These are phyloP conservation scores for Augochlora pura DNA, from an alignment of 1,140 invertebrate species.

Conservation along the genomic window DNA sequence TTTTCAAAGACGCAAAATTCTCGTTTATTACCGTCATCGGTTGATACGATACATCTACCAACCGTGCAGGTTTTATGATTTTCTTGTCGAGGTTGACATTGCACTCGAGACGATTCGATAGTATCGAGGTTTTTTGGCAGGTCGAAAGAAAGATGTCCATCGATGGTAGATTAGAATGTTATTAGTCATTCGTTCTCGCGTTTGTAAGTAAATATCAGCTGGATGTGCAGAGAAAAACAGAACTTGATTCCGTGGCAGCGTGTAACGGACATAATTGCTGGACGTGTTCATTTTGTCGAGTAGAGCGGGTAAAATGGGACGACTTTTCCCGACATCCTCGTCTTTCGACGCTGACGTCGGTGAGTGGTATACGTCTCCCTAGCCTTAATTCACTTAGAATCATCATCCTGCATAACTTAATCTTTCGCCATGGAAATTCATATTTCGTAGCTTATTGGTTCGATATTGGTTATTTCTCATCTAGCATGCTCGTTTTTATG, in stretches of 20 bases:
- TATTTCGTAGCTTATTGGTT: neutral
- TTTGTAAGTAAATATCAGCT: slow-evolving; percentile 73
- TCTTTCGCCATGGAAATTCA: neutral
- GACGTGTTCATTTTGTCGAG: slow-evolving; percentile 19
- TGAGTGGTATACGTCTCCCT: slow-evolving; percentile 75
- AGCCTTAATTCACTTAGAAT: slow-evolving; percentile 45
- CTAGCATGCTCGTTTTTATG: neutral
- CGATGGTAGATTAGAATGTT: slow-evolving; percentile 67
- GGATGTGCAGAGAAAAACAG: slow-evolving; percentile 54
- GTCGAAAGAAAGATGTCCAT: slow-evolving; percentile 70
- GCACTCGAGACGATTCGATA: slow-evolving; percentile 44
- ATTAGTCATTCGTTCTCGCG: slow-evolving; percentile 71
- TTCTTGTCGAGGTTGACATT: neutral
- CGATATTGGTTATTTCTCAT: no score
- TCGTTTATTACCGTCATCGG: neutral
- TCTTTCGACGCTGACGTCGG: slow-evolving; percentile 88
- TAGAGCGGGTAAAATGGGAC: slow-evolving; percentile 80
- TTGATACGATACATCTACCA: neutral
- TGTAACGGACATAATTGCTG: slow-evolving; percentile 35
- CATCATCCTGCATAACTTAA: neutral
- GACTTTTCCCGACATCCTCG: slow-evolving; percentile 84
- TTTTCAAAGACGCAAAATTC: neutral
- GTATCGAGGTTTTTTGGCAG: slow-evolving; percentile 53
- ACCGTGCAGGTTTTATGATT: neutral
- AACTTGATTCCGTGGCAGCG: slow-evolving; percentile 52